These are phyloP conservation scores for Geococcyx californianus DNA, from an alignment of 2,113 vertebrate genomes.

Conservation along the genomic window DNA sequence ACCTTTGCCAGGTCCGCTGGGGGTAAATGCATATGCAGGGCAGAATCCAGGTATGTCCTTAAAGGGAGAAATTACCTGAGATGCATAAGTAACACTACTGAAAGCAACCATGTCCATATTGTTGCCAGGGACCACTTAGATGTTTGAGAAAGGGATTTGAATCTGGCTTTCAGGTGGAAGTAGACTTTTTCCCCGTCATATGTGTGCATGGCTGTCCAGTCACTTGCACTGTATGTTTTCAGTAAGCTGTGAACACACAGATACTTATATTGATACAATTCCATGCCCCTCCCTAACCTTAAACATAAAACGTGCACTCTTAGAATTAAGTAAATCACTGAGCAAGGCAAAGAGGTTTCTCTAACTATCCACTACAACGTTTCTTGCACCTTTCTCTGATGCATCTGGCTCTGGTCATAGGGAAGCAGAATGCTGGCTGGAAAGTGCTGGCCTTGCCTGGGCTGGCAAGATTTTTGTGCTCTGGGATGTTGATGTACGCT, in stretches of 20 bases:
- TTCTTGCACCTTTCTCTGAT: conserved; percentile 62
- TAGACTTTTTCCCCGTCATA: neutral
- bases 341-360: neutral
- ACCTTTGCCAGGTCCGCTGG: conserved; percentile 44
- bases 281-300: neutral
- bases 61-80: neutral
- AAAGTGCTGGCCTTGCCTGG: neutral
- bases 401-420: conserved; percentile 19
- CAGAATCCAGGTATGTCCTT: neutral
- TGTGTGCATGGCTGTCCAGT: neutral
- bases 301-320: neutral
- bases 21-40: conserved; percentile 18
- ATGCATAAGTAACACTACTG: neutral
- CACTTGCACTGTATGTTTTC: neutral
- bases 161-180: conserved; percentile 13
- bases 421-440: neutral
- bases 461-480: neutral
- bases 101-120: neutral
- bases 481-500: neutral
- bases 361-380: neutral
- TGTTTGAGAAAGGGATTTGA: neutral
- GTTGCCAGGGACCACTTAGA: neutral
- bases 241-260: neutral
- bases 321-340: neutral
- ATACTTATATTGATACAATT: neutral